Evolutionary conservation across 2,888 invertebrate species (phyloP), one percentile per base, ranked within the genome.

Genomic region (Archaeoteleia sp.): DNA sequence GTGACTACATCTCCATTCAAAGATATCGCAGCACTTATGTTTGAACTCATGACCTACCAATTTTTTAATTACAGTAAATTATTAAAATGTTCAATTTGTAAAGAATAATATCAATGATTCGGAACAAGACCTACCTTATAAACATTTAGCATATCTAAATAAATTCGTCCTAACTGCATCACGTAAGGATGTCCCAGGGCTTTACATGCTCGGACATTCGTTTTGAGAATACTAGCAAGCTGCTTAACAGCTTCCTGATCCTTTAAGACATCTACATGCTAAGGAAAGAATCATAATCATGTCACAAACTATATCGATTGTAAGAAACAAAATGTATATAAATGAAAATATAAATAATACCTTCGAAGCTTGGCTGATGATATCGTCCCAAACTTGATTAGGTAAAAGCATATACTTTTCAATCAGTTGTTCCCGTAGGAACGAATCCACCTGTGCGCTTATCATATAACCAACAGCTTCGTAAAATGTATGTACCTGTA

Each of bases 391-490:
- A 20, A 92, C 97, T 88, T 96, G 95, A 88, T 99, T 99, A 8
- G 99, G 99, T 72, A 99, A 88, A 78, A 92, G 87, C 98, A 99
- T 99, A 81, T 98, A 97, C 80, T 96, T 95, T 82, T 98, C 97
- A 82, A 99, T 98, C 29, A 99, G 90, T 71, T 92, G 91, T 85
- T 98, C 97, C 86, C 98, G 98, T 25, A 93, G 91, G 39, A 93
- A 90, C 79, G 93, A 91, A 86, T 98, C 97, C 9, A 93, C 90
- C 87, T 98, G 97, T 35, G 98, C 96, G 82, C 94, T 94, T 81
- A 99, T 98, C 97, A 99, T 98, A 85, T 97, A 95, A 14, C 98
- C 99, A 48, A 99, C 97, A 30, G 99, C 98, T 87, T 99, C 99
- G 86, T 98, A 99, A 87, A 99, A 99, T 40, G 98, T 99, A 85